Evolutionary conservation across 2,113 vertebrate genomes (phyloP).

Genomic region (Mus musculus): GRCm39 chr12:110069001-110069500

Average conservation of each 20-base stretch:
- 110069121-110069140: background rate
- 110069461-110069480: background rate
- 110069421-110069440: background rate
- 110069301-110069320: background rate
- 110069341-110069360: background rate
- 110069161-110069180: background rate
- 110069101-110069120: background rate
- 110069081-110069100: no score
- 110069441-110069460: background rate
- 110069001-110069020: background rate
- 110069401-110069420: background rate
- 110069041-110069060: background rate
- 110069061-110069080: background rate
- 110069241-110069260: no score
- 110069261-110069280: background rate
- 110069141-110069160: background rate
- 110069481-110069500: background rate
- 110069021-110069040: background rate
- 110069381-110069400: background rate
- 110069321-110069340: background rate
- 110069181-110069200: background rate
- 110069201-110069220: no score
- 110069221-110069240: no score
- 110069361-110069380: background rate
- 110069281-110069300: background rate